A percentile compares a stretch with the other conserved stretches of the same genome.
These are phyloP conservation scores for Okamejei kenojei DNA, from an alignment of 2,797 vertebrate genomes.

Conservation along the genomic window DNA sequence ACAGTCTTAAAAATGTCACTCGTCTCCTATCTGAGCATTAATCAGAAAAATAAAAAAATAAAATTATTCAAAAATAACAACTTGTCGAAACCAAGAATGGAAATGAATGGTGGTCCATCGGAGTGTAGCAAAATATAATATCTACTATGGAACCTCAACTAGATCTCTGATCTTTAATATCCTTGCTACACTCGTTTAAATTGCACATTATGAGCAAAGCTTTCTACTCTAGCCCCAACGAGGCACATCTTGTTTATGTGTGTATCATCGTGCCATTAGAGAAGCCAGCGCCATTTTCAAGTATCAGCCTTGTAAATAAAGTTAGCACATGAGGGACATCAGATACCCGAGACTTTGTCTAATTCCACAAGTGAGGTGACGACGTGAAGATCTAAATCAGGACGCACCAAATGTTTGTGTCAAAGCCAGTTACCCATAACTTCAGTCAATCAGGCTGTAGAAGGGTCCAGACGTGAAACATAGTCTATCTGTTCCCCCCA, in stretches of 20 bases:
- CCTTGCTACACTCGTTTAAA: not conserved
- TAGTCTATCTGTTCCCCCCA: too few species aligned
- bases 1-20: not conserved
- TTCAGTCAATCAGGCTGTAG: too few species aligned
- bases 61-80: not conserved
- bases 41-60: not conserved
- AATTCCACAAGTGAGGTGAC: not conserved
- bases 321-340: not conserved
- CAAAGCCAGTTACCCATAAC: not conserved
- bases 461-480: too few species aligned
- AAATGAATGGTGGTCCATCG: not conserved
- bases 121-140: not conserved
- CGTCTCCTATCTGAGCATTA: not conserved
- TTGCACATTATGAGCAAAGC: not conserved
- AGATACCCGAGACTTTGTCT: not conserved
- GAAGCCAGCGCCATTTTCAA: not conserved
- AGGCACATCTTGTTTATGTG: not conserved
- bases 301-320: not conserved
- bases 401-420: not conserved
- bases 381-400: not conserved
- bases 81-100: not conserved
- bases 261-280: not conserved
- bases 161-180: not conserved
- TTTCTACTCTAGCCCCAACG: not conserved
- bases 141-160: not conserved